Base-by-base conservation (phyloP, 2,888 invertebrate species). In the Melipona beecheii region DNA sequence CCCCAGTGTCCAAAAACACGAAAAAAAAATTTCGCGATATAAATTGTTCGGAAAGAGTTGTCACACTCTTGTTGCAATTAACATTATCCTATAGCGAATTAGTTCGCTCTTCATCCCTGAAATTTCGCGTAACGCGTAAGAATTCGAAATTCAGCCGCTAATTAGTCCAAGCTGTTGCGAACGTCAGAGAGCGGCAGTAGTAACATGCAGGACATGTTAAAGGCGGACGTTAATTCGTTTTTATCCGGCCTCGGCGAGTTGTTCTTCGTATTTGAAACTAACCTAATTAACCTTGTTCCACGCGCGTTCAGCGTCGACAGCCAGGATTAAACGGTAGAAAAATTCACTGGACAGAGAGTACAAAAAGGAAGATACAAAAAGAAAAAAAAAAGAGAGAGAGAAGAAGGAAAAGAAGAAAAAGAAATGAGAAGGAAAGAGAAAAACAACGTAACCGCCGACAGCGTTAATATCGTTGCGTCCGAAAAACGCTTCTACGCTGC, bases 201-300 rank as follows among this genome's bases (percentile, higher is more conserved):
- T 73, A n/a, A n/a, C n/a, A n/a, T n/a, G 56, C 27, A 27, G 27
- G 27, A 11, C 43, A 13, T 27, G n/a, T 27, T 49, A 43, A 50
- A 50, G 50, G n/a, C 17, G 58, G 54, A 58, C 36, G 81, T 65
- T 70, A 74, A 81, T 74, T 64, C 73, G 19, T 69, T 70, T 81
- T 81, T 69, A 64, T 70, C 73, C 11, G 21, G 64, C 74, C 65
- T 65, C 54, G 19, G 6, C 24, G 50, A 43, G 43, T 52, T 49
- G 62, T 49, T 64, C 64, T 58, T 65, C 43, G 70, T 49, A 36
- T 58, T 52, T 52, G 36, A 17, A 11, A 43, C n/a, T 11, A 36
- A 31, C 65, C 27, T 82, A 82, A 82, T 82, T 82, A 82, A 74
- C 73, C 58, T 64, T 50, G 62, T 27, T 19, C 21, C 65, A 19